A percentile compares a stretch with the other conserved stretches of the same genome.
Conservation (phyloP, 1,140 invertebrate species). For the Zaprionus nigranus region DNA sequence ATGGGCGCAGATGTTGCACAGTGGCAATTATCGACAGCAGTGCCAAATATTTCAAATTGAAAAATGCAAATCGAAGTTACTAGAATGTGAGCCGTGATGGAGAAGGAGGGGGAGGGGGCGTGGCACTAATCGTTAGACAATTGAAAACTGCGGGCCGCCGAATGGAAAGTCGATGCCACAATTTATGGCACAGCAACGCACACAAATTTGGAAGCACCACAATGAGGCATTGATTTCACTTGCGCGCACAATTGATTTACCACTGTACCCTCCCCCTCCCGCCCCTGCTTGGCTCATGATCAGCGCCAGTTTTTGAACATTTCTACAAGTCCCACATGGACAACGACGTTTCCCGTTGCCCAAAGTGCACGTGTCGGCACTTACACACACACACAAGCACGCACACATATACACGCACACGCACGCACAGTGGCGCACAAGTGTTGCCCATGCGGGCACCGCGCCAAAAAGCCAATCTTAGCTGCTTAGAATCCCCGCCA, state of each 20-base stretch:
- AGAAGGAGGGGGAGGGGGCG: neutral
- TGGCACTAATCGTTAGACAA: constrained; percentile 12
- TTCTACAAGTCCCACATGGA: constrained; percentile 29
- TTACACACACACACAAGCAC: constrained; percentile 11
- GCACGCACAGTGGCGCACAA: constrained; percentile 11
- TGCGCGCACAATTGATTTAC: constrained; percentile 14
- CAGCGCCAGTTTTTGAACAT: constrained; percentile 32
- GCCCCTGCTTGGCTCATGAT: constrained; percentile 19
- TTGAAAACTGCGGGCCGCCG: constrained; percentile 9
- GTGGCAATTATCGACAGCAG: constrained; percentile 36
- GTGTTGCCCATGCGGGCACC: constrained; percentile 48
- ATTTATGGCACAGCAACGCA: neutral
- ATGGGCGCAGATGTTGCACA: constrained; percentile 27
- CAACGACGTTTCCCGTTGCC: constrained; percentile 41
- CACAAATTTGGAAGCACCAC: constrained; percentile 13
- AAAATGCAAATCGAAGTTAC: constrained; percentile 36
- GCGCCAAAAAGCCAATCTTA: constrained; percentile 35
- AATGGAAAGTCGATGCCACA: neutral
- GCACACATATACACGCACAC: neutral
- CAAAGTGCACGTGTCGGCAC: constrained; percentile 56
- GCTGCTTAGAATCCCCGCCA: constrained; percentile 10
- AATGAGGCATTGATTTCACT: constrained; percentile 69
- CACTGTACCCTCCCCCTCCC: neutral
- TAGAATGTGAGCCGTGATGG: neutral
- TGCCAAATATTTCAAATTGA: constrained; percentile 19